These are phyloP conservation scores for Tortrix viridana DNA, from an alignment of 2,888 invertebrate species.

Conservation along the genomic window DNA sequence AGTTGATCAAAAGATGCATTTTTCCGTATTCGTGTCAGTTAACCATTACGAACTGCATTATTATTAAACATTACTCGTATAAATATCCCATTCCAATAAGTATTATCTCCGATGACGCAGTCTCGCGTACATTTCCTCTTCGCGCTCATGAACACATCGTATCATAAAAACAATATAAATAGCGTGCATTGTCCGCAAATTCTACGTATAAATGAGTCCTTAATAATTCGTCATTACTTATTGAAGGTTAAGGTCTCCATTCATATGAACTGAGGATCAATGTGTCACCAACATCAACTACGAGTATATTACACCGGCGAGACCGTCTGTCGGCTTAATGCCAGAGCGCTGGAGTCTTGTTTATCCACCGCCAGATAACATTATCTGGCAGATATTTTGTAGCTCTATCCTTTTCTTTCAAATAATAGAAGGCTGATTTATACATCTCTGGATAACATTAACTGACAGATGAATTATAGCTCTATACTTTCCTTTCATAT, in stretches of 20 bases:
- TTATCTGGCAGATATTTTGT: no score
- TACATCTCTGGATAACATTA: no score
- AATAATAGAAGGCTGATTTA: no score
- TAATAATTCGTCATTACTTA: conserved; percentile 1
- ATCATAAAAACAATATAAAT: conserved; percentile 9
- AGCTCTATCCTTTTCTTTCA: no score
- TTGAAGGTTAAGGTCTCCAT: conserved; percentile 1
- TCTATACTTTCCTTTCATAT: no score
- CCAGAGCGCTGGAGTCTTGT: no score
- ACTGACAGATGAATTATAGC: no score
- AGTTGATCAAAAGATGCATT: no score
- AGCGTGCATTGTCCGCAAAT: not conserved
- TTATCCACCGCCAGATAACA: no score
- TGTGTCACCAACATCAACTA: not conserved
- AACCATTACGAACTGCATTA: not conserved
- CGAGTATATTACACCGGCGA: not conserved
- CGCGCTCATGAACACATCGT: not conserved
- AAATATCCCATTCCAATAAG: conserved; percentile 1
- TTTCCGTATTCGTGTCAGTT: not conserved
- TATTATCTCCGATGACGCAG: conserved; percentile 5
- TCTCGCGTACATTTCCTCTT: not conserved
- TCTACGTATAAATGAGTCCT: not conserved
- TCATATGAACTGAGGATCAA: not conserved
- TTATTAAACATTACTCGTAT: not conserved
- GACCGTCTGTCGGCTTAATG: conserved; percentile 2